These are phyloP conservation scores for Drosophila littoralis DNA, from an alignment of 1,140 invertebrate species.

Conservation along the genomic window DNA sequence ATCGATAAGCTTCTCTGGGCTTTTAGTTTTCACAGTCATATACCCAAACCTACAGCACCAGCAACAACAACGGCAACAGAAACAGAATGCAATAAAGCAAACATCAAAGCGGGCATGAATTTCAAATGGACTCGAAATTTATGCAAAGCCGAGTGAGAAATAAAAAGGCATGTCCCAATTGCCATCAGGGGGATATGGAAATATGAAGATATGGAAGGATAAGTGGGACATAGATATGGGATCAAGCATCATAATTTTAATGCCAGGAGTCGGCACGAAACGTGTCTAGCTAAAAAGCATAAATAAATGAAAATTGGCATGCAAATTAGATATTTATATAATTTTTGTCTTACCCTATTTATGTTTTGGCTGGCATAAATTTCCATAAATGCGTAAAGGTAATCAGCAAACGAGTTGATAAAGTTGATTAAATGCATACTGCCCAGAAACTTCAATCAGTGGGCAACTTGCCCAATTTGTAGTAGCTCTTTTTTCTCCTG, in stretches of 20 bases:
- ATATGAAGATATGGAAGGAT: neutral
- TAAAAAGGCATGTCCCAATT: constrained; percentile 30
- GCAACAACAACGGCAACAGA: constrained; percentile 1
- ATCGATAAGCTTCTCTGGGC: constrained; percentile 15
- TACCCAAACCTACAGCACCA: constrained; percentile 1
- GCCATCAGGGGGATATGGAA: constrained; percentile 21
- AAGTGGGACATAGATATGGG: constrained; percentile 1
- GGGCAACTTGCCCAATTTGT: neutral
- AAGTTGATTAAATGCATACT: constrained; percentile 71
- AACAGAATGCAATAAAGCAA: constrained; percentile 58
- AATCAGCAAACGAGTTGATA: constrained; percentile 47
- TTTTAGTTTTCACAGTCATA: neutral
- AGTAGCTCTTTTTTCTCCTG: neutral
- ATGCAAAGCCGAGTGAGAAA: constrained; percentile 55
- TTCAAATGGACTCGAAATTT: constrained; percentile 61
- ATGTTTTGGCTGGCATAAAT: constrained; percentile 48
- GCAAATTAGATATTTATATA: constrained; percentile 54
- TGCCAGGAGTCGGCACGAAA: constrained; percentile 2
- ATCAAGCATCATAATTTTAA: constrained; percentile 6
- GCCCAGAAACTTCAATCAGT: constrained; percentile 47
- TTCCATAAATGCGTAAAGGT: constrained; percentile 51
- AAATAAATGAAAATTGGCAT: constrained; percentile 13
- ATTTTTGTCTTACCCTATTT: constrained; percentile 31
- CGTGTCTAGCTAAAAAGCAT: neutral
- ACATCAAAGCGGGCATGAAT: constrained; percentile 58